Evolutionary conservation across 2,797 vertebrate species (phyloP), one percentile per base, ranked within the genome.

Genomic region (Sciurus vulgaris): DNA sequence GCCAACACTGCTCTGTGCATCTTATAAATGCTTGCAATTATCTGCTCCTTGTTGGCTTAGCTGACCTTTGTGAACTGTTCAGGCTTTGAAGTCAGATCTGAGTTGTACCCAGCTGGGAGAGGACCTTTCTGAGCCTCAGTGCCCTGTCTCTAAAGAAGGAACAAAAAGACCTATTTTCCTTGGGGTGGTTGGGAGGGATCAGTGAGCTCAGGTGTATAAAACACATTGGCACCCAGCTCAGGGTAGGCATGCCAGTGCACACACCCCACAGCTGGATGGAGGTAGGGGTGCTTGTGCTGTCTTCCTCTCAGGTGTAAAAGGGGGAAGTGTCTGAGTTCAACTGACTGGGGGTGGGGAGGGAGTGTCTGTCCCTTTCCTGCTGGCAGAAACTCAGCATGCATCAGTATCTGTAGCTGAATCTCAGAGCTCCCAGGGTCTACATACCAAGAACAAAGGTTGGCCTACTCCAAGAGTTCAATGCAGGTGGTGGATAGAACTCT

Each of bases 11-110:
- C 83, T 59, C 81, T 96, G 79, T 67, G 26, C 76, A 63, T 33
- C 87, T 88, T 30, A 10, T 89, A 87, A 87, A n/a, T 78, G 78
- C 78, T 94, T 2, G 2, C 77, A 76, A 49, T 85, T 69, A 38
- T 76, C 49, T 51, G 59, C 33, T 15, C 61, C 56, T 38, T 84
- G 38, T 76, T 92, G 85, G 51, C 91, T 92, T 90, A 83, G 51
- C 72, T 92, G 88, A 49, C 61, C 77, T 69, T 93, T 47, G 56
- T 93, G 73, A 96, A 79, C 85, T 94, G 14, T 77, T 59, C 81
- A 44, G 59, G 73, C 90, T 89, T 86, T 92, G 74, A 94, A 90
- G 56, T 83, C 65, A 73, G 69, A 78, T 83, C 41, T 92, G 72
- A 87, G 30, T 54, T 94, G 69, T 89, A 51, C 41, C 8, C 3